Conservation (phyloP, 2,113 vertebrate genomes). For the Takifugu bimaculatus region DNA sequence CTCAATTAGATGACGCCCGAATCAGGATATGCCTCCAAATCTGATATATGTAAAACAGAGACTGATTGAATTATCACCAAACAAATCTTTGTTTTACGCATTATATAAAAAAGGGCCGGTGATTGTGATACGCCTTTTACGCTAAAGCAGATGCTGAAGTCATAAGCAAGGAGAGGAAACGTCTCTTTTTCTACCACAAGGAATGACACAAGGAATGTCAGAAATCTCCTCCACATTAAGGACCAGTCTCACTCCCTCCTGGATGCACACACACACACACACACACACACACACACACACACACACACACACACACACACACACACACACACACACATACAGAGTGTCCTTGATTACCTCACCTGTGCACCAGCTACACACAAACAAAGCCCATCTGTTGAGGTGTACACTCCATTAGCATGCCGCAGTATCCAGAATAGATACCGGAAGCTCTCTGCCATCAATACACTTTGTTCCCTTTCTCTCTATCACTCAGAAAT, state of each 20-base stretch:
- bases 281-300: too few species aligned
- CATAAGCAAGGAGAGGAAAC: too few species aligned
- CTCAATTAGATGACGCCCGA: not conserved
- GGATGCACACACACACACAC: too few species aligned
- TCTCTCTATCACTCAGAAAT: conserved; percentile 20
- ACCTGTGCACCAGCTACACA: conserved; percentile 35
- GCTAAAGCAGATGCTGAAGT: not conserved
- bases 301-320: too few species aligned
- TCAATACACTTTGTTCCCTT: conserved; percentile 29
- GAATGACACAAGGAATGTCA: too few species aligned
- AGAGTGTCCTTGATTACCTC: conserved; percentile 32
- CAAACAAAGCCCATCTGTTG: conserved; percentile 66
- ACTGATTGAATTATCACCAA: too few species aligned
- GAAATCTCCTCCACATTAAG: too few species aligned
- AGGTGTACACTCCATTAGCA: conserved; percentile 62
- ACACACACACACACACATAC: too few species aligned
- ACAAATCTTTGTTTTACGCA: not conserved
- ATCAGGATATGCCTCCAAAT: not conserved
- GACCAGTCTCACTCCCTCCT: too few species aligned
- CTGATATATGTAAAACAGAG: not conserved
- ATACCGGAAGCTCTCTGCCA: conserved; percentile 46
- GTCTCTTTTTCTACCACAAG: too few species aligned
- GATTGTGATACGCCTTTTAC: not conserved
- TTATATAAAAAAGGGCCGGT: too few species aligned
- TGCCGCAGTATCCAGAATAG: conserved; percentile 53